Evolutionary conservation across 2,113 vertebrate species (phyloP).

Genomic region (Hymenochirus boettgeri): DNA sequence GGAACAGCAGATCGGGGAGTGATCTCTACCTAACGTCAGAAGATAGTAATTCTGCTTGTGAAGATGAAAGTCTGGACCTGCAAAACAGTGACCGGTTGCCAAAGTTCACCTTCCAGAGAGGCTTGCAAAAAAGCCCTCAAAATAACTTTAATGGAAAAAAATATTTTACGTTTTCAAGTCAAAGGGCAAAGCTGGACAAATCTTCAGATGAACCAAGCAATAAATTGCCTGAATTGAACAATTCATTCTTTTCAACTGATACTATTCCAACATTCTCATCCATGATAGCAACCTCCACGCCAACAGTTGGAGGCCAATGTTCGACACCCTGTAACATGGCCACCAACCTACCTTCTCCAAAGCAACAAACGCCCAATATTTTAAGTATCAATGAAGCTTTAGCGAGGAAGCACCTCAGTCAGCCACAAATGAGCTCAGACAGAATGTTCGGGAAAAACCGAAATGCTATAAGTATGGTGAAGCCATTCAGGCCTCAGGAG

Average conservation of each 20-base stretch:
- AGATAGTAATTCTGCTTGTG: constrained; percentile 87
- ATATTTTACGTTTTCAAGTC: constrained; percentile 49
- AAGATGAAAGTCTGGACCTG: constrained; percentile 72
- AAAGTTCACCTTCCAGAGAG: constrained; percentile 65
- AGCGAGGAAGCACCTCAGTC: constrained; percentile 89
- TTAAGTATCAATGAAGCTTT: constrained; percentile 64
- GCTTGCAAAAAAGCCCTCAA: constrained; percentile 58
- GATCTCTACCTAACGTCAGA: constrained; percentile 87
- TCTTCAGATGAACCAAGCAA: constrained; percentile 85
- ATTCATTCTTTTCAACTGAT: constrained; percentile 79
- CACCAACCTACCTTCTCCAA: constrained; percentile 67
- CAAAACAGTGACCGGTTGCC: constrained; percentile 62
- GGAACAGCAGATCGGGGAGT: constrained; percentile 68
- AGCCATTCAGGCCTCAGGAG: constrained; percentile 78
- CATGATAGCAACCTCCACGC: constrained; percentile 51
- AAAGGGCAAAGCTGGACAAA: constrained; percentile 64
- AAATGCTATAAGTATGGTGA: constrained; percentile 96
- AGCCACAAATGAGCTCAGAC: constrained; percentile 80
- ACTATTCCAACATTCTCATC: constrained; percentile 61
- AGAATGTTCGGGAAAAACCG: constrained; percentile 74
- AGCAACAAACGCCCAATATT: constrained; percentile 68
- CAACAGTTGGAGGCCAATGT: constrained; percentile 38
- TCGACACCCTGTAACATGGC: constrained; percentile 34
- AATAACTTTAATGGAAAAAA: constrained; percentile 49
- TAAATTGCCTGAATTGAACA: constrained; percentile 78